These are phyloP conservation scores for Tetrao urogallus DNA, from an alignment of 2,113 vertebrate genomes.

Conservation along the genomic window DNA sequence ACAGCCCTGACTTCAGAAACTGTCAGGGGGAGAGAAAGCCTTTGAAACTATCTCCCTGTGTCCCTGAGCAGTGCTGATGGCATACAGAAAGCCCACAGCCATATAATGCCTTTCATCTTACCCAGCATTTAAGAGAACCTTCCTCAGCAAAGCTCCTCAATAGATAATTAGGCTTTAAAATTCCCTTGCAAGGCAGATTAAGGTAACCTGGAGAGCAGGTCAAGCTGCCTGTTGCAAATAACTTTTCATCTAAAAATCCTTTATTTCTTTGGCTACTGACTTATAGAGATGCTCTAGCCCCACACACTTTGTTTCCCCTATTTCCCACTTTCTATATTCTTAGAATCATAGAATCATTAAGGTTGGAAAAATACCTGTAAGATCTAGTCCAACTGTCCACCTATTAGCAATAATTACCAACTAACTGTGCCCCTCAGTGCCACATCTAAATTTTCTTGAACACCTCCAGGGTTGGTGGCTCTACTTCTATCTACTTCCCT, in stretches of 20 bases:
- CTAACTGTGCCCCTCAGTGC: too few relatives aligned
- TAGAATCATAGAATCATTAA: too few relatives aligned
- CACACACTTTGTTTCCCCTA: rapidly evolving
- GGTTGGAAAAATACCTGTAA: too few relatives aligned
- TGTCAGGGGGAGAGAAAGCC: background rate
- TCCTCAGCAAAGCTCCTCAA: background rate
- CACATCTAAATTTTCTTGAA: too few relatives aligned
- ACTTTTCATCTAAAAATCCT: background rate
- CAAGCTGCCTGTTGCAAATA: background rate
- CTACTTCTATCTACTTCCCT: too few relatives aligned
- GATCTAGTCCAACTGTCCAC: too few relatives aligned
- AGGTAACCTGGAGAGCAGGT: background rate
- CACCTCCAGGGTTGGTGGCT: too few relatives aligned
- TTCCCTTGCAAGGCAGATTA: background rate
- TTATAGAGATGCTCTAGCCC: background rate
- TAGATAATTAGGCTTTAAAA: background rate
- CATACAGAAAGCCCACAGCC: background rate
- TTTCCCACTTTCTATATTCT: too few relatives aligned
- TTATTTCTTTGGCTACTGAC: background rate
- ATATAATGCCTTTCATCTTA: background rate
- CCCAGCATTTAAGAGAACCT: background rate
- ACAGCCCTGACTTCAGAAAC: background rate
- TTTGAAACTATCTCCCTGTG: background rate
- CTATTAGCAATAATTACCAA: too few relatives aligned
- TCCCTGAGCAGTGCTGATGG: background rate